Evolutionary conservation across 2,888 invertebrate genomes (phyloP), one percentile per base, ranked within the genome.

Genomic region (Deilephila elpenor): DNA sequence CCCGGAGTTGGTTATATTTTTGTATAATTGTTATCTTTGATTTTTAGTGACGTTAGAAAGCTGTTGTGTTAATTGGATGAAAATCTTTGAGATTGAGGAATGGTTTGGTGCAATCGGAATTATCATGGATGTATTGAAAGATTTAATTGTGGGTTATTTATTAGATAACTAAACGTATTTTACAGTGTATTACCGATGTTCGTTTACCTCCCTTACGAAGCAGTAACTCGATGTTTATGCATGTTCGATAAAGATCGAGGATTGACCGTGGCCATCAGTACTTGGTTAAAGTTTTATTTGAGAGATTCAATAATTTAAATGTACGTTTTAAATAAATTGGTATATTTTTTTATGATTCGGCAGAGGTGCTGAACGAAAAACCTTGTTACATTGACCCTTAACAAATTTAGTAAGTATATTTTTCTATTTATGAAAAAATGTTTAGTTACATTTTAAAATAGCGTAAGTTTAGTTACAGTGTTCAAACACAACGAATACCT

Each of bases 401-500:
- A 81, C 80, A 81, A 80, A 82, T 80, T 53, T 72, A 75, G 77
- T 77, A 74, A 77, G 82, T 82, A 82, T 82, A 81, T 81, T 62
- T 53, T 53, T 56, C 75, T 77, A 78, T 78, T 76, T 74, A 77
- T 74, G 70, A 74, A 75, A 78, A 74, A 56, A 56, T 56, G 56
- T 75, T 78, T 71, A 80, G 76, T 70, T 77, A 78, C 75, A 78
- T 76, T 78, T 79, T 71, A 77, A 56, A 29, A 70, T 81, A 81
- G 81, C 82, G 79, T 79, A 86, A 86, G 82, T 74, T 74, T 83
- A 83, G 81, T 78, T 82, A 79, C 83, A 87, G 86, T 89, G 87
- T 90, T 91, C 88, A 87, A 89, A 89, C 86, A 90, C 91, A 93
- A 93, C 91, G 90, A 93, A 90, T 84, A 84, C 80, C 81, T 79